Evolutionary conservation across 37 sponge, comb jelly and placozoan genomes (phyloP).

Genomic region (Amphimedon queenslandica): DNA sequence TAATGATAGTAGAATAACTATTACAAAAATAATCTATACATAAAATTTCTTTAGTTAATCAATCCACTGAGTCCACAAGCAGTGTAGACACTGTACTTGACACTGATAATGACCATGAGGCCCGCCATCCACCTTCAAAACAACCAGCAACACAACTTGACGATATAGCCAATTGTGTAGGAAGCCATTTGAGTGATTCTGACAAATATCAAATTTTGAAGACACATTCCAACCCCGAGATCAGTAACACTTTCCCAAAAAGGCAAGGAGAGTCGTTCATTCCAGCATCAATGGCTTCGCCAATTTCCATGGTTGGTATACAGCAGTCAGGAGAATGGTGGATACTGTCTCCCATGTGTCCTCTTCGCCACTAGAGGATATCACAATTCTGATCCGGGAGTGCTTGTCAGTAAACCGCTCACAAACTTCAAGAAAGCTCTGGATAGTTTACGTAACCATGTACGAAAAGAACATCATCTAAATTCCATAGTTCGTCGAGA

Average conservation of each 20-base stretch:
- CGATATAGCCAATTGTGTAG: conserved; percentile 19
- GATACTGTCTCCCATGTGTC: conserved; percentile 51
- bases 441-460: conserved; percentile 30
- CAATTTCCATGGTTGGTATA: conserved; percentile 32
- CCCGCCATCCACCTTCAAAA: no score
- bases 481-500: conserved; percentile 25
- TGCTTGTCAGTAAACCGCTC: conserved; percentile 32
- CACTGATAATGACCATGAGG: no score
- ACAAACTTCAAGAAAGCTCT: conserved; percentile 28
- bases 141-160: no score
- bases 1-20: no score
- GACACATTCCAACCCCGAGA: conserved; percentile 19
- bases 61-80: no score
- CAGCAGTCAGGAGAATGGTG: conserved; percentile 49
- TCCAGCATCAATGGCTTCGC: conserved; percentile 23
- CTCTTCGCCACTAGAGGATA: conserved; percentile 40
- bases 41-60: no score
- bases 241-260: conserved; percentile 20
- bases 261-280: not conserved
- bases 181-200: conserved; percentile 9
- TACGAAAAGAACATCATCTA: conserved; percentile 28
- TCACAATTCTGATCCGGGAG: conserved; percentile 23
- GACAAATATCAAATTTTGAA: conserved; percentile 25
- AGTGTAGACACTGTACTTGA: no score
- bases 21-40: no score